Evolutionary conservation across 2,797 vertebrate genomes (phyloP).

Genomic region (Cirrhinus molitorella): DNA sequence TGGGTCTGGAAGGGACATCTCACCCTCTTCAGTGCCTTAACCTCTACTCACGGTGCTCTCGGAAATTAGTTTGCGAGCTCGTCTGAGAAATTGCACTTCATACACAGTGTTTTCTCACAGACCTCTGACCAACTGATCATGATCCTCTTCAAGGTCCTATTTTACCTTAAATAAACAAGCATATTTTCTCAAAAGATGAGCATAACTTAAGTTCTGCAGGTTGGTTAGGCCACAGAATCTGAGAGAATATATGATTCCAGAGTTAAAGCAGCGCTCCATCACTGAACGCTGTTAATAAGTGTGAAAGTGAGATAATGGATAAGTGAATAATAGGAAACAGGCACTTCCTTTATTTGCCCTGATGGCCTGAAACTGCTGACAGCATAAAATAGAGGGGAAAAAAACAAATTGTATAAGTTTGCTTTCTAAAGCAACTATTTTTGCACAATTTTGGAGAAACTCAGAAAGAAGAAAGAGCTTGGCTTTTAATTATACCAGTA

Average conservation of each 20-base stretch:
- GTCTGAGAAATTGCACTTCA: slow-evolving; percentile 67
- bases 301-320: slow-evolving; percentile 65
- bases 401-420: not conserved
- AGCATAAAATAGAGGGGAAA: not conserved
- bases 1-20: slow-evolving; percentile 2
- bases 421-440: not conserved
- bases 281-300: slow-evolving; percentile 45
- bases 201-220: not conserved
- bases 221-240: not conserved
- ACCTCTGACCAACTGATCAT: not conserved
- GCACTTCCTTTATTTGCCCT: slow-evolving; percentile 71
- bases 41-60: slow-evolving; percentile 47
- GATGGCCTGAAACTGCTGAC: slow-evolving; percentile 53
- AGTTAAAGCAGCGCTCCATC: slow-evolving; percentile 13
- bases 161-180: not conserved
- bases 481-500: not conserved
- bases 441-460: not conserved
- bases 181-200: not conserved
- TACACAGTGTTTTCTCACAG: slow-evolving; percentile 49
- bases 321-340: slow-evolving; percentile 80
- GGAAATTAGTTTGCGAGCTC: slow-evolving; percentile 54
- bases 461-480: not conserved
- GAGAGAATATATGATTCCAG: not conserved
- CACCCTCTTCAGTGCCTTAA: slow-evolving; percentile 12
- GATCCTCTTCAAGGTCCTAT: not conserved